Conservation (phyloP, 64 coral and sea anemone genomes). For the Anthopleura sola region DNA sequence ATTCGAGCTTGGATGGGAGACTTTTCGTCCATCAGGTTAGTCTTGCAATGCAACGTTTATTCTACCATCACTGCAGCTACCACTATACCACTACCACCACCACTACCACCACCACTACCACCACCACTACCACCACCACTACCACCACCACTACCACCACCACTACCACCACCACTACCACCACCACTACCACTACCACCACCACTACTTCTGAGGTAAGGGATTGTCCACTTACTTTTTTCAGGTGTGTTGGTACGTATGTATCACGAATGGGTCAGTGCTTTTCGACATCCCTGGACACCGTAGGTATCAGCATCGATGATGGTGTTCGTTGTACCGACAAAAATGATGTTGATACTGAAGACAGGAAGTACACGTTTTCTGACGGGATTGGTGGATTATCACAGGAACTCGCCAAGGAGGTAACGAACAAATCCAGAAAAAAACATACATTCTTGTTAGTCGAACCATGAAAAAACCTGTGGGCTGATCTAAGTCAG, state of each 20-base stretch:
- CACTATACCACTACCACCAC: too few relatives aligned
- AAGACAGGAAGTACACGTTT: constrained; percentile 56
- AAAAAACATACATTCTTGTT: too few relatives aligned
- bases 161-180: too few relatives aligned
- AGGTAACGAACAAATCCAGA: neutral
- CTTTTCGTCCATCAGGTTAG: constrained; percentile 81
- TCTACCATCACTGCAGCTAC: too few relatives aligned
- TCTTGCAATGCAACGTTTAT: neutral
- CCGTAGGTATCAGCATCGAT: constrained; percentile 60
- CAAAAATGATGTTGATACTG: constrained; percentile 51
- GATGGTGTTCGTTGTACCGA: constrained; percentile 65
- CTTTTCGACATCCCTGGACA: constrained; percentile 91
- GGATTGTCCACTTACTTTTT: neutral
- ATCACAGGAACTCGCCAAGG: constrained; percentile 55
- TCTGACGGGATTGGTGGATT: constrained; percentile 89
- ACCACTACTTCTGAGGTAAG: too few relatives aligned
- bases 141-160: too few relatives aligned
- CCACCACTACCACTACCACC: too few relatives aligned
- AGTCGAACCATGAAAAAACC: too few relatives aligned
- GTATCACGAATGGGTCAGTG: constrained; percentile 95
- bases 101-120: too few relatives aligned
- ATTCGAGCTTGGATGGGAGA: constrained; percentile 95
- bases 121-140: too few relatives aligned
- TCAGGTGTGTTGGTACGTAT: constrained; percentile 87
- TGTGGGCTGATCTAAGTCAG: too few relatives aligned